Evolutionary conservation across 2,113 vertebrate genomes (phyloP).

Genomic region (Callithrix jacchus): DNA sequence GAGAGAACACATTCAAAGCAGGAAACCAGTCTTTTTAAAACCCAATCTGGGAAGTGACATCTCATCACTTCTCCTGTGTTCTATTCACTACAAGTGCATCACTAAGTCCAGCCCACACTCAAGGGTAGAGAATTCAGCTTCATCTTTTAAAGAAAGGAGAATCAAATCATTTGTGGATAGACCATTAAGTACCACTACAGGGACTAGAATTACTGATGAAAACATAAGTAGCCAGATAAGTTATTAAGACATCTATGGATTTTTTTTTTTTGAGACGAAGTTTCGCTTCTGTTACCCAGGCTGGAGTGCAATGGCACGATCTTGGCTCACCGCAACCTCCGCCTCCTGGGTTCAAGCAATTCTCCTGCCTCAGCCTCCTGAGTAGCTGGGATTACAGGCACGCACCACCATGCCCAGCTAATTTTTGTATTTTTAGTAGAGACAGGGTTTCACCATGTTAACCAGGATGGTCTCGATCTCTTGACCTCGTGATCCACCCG

Average conservation of each 20-base stretch:
- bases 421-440: no score
- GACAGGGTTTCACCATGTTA: no score
- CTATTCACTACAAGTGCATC: background rate
- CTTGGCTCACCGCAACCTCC: no score
- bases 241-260: background rate
- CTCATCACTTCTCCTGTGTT: background rate
- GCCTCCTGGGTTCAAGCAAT: no score
- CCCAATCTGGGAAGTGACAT: background rate
- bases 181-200: conserved; percentile 6
- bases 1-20: background rate
- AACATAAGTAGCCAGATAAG: background rate
- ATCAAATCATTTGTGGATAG: background rate
- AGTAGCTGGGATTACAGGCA: no score
- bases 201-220: background rate
- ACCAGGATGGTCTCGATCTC: no score
- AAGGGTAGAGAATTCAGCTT: conserved; percentile 5
- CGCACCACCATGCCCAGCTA: no score
- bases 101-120: background rate
- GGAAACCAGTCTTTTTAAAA: background rate
- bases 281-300: no score
- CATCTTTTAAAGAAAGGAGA: conserved; percentile 26
- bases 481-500: no score
- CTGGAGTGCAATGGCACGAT: no score
- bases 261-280: no score
- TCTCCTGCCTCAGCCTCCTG: no score